These are phyloP conservation scores for Watersipora subatra DNA, from an alignment of 1,140 invertebrate species.

Conservation along the genomic window DNA sequence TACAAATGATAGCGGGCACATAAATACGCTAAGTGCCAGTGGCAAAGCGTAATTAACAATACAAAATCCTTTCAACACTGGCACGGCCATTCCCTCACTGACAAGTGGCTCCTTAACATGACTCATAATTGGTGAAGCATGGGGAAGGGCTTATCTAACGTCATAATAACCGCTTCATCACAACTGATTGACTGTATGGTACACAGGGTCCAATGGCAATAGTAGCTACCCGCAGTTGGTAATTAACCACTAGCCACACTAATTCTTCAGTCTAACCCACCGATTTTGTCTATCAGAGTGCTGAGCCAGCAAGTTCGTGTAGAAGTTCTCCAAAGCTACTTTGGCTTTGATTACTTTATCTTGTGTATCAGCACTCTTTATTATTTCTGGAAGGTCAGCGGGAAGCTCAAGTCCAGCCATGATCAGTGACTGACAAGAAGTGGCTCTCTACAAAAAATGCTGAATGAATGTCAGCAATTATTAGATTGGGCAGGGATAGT, in stretches of 20 bases:
- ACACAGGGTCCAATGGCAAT: not conserved
- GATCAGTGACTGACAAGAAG: not conserved
- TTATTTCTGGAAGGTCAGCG: constrained; percentile 46
- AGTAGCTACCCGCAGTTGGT: not conserved
- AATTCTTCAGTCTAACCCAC: constrained; percentile 36
- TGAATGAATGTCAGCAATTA: not conserved
- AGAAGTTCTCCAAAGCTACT: constrained; percentile 97
- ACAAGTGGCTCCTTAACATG: not conserved
- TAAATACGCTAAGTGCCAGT: not conserved
- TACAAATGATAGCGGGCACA: constrained; percentile 31
- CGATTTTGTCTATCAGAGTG: constrained; percentile 91
- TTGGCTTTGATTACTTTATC: constrained; percentile 99
- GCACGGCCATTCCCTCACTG: not conserved
- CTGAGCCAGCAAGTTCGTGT: constrained; percentile 91
- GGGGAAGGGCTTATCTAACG: not conserved
- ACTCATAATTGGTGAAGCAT: not conserved
- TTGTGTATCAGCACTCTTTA: constrained; percentile 66
- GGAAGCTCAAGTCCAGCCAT: not conserved
- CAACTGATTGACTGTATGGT: not conserved
- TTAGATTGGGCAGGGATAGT: not conserved
- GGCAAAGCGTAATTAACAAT: not conserved
- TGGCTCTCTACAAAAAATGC: not conserved
- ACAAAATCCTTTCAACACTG: not conserved
- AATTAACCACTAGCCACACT: not conserved
- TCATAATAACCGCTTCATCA: not conserved